Percentiles rank a stretch among this genome's conserved stretches.
These are phyloP conservation scores for Serranus cabrilla DNA, from an alignment of 2,797 vertebrate genomes.

Conservation along the genomic window DNA sequence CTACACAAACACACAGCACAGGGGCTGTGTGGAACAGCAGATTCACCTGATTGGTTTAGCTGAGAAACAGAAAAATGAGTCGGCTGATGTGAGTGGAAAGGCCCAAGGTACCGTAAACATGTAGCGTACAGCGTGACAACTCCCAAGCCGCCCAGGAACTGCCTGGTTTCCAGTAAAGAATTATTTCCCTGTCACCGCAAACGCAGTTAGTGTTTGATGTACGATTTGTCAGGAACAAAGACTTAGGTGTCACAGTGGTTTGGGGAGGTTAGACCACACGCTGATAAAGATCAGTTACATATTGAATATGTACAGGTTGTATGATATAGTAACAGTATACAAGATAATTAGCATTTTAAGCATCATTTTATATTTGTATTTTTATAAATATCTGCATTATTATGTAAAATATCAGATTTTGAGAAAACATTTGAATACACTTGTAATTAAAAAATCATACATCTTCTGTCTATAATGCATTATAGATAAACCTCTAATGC, in stretches of 20 bases:
- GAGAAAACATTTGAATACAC: background rate
- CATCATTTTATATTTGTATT: background rate
- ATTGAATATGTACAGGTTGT: background rate
- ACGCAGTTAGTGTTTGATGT: slow-evolving; percentile 39
- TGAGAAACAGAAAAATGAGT: slow-evolving; percentile 68
- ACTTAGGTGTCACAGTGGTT: background rate
- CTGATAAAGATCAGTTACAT: slow-evolving; percentile 7
- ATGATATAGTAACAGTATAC: background rate
- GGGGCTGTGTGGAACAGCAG: slow-evolving; percentile 36
- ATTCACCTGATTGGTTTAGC: slow-evolving; percentile 68
- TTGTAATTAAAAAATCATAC: no score
- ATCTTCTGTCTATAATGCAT: no score
- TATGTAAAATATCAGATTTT: background rate
- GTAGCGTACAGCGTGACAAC: slow-evolving; percentile 41
- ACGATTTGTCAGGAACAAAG: slow-evolving; percentile 25
- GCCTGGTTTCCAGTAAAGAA: slow-evolving; percentile 62
- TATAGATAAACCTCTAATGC: no score
- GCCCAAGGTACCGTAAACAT: slow-evolving; percentile 55
- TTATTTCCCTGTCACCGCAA: slow-evolving; percentile 34
- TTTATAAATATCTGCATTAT: background rate
- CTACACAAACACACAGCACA: background rate
- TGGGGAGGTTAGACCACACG: background rate
- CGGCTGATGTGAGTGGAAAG: slow-evolving; percentile 66
- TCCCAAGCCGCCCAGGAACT: slow-evolving; percentile 49
- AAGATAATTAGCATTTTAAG: background rate